Evolutionary conservation across 23 tunicate species (phyloP).

Genomic region (Ascidia mentula): DNA sequence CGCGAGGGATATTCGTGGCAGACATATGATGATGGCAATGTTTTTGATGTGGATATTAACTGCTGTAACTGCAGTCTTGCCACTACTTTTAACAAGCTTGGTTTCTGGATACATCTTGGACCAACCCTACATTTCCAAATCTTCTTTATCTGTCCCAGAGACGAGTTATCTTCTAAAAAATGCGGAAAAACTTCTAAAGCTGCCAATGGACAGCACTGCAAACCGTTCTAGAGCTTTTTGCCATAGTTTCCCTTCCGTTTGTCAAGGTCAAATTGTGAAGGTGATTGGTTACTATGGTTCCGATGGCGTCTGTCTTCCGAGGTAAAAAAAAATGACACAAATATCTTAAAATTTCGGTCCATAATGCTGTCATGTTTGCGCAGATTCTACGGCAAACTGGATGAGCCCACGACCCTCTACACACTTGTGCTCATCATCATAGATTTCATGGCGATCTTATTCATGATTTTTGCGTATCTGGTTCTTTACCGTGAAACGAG

Average conservation of each 20-base stretch:
- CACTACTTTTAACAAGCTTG: slow-evolving; percentile 11
- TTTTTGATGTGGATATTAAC: slow-evolving; percentile 38
- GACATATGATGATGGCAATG: slow-evolving; percentile 19
- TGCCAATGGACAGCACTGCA: not conserved
- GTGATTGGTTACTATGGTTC: slow-evolving; percentile 46
- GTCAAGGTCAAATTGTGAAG: not conserved
- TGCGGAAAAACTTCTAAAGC: not conserved
- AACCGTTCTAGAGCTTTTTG: not conserved
- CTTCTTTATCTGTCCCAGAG: not conserved
- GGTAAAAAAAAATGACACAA: slow-evolving; percentile 16
- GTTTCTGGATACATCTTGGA: not conserved
- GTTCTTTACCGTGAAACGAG: slow-evolving; percentile 36
- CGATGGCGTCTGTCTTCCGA: slow-evolving; percentile 70
- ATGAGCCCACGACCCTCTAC: slow-evolving; percentile 38
- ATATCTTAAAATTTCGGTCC: not conserved
- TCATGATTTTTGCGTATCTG: slow-evolving; percentile 49
- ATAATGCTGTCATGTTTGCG: not conserved
- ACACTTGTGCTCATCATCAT: slow-evolving; percentile 31
- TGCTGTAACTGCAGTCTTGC: slow-evolving; percentile 23
- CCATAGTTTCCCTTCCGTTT: not conserved
- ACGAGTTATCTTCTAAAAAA: not conserved
- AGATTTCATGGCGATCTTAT: slow-evolving; percentile 42
- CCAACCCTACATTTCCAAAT: slow-evolving; percentile 24
- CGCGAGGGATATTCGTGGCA: slow-evolving; percentile 41
- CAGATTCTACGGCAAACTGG: slow-evolving; percentile 18